Percentiles rank a stretch among this genome's conserved stretches.
Conservation (phyloP, 2,888 invertebrate genomes). For the Caradrina kadenii region DNA sequence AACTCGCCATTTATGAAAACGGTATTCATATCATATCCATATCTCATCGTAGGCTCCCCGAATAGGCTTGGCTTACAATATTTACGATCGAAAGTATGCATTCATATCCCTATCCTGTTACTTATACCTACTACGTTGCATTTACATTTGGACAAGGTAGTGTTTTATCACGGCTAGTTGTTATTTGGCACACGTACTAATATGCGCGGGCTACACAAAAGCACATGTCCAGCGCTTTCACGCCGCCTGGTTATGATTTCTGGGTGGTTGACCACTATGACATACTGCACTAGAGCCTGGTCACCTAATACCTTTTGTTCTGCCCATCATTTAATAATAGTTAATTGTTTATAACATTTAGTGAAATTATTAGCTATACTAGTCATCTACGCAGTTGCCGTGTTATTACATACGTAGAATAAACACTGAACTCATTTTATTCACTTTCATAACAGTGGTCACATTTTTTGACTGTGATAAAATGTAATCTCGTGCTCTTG, state of each 20-base stretch:
- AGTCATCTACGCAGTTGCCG: conserved; percentile 2
- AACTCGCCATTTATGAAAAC: conserved; percentile 89
- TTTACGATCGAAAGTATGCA: conserved; percentile 82
- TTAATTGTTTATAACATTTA: conserved; percentile 29
- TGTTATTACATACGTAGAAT: conserved; percentile 6
- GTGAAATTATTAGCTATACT: conserved; percentile 9
- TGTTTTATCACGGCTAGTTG: conserved; percentile 85
- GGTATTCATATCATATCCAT: conserved; percentile 81
- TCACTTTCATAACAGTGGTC: conserved; percentile 12
- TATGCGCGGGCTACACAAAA: conserved; percentile 82
- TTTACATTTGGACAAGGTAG: conserved; percentile 72
- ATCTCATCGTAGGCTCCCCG: conserved; percentile 68
- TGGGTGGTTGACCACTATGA: conserved; percentile 72
- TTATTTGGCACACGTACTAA: conserved; percentile 85
- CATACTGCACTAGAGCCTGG: conserved; percentile 77
- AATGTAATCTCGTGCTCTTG: conserved; percentile 19
- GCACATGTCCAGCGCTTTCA: conserved; percentile 85
- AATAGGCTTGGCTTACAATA: conserved; percentile 66
- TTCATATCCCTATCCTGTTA: conserved; percentile 70
- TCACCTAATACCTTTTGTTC: conserved; percentile 71
- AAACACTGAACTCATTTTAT: conserved; percentile 15
- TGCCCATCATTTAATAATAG: conserved; percentile 65
- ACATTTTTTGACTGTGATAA: conserved; percentile 20
- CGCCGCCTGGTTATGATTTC: conserved; percentile 82
- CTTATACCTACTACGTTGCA: conserved; percentile 45